Evolutionary conservation across 1,140 invertebrate genomes (phyloP), one percentile per base, ranked within the genome.

Genomic region (Lasaia peninsularis): DNA sequence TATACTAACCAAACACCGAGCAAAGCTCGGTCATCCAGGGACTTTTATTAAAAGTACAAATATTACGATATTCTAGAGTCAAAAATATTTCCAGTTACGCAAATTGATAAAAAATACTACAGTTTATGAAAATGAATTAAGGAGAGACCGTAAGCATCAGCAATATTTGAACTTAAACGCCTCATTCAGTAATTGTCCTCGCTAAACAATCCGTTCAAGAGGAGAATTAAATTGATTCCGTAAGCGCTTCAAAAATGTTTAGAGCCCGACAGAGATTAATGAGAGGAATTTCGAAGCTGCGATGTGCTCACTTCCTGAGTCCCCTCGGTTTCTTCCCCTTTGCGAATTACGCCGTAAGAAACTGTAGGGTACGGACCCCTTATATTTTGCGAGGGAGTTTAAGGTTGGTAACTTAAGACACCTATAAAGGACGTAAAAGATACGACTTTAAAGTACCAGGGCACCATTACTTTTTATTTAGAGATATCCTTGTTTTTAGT

Each of bases 171-270:
- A 28, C 24, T 28, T 28, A 7, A 28, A 28, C 24, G 8, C 24
- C 24, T 28, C 5, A 4, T 28, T 28, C 24, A 28, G 24, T 28
- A 28, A 28, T 28, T 28, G 8, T 28, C 8, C 24, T 28, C 24
- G 24, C 24, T 28, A 28, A 28, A 28, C 24, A 28, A 28, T 28
- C 24, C 24, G 24, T 28, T 28, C 8, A 74, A 70, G 65, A 75
- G 52, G 75, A 73, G 75, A 68, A 71, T 75, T 68, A 86, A 88
- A 88, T 88, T 88, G 80, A 85, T 83, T 88, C 77, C 70, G 72
- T 72, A 72, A 71, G 76, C 75, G 76, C 78, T 86, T 88, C 71
- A 69, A 71, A 83, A 82, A 81, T 84, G 81, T 88, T 86, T 88
- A 83, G 78, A 78, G 71, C 79, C 63, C 51, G 51, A 52, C 51